A percentile compares a stretch with the other conserved stretches of the same genome.
These are phyloP conservation scores for Hepsetus odoe DNA, from an alignment of 2,113 vertebrate species.

Conservation along the genomic window DNA sequence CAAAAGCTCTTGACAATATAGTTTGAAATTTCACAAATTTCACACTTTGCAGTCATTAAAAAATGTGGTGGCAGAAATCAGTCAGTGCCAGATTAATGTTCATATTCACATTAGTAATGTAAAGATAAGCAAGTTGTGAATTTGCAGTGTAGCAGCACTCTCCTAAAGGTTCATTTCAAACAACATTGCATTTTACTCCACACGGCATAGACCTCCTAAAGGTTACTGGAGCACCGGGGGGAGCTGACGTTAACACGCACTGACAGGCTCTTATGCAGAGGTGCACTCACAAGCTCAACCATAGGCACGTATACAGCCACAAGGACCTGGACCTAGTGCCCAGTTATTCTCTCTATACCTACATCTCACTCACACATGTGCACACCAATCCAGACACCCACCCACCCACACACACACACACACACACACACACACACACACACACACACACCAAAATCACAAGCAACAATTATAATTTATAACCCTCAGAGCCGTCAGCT, in stretches of 20 bases:
- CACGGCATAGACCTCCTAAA: not conserved
- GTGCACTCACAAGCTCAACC: conserved; percentile 39
- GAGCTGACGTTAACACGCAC: conserved; percentile 45
- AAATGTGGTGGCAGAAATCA: no score
- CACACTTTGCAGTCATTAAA: no score
- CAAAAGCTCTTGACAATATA: no score
- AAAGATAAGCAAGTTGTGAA: not conserved
- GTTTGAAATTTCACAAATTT: no score
- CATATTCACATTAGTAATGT: not conserved
- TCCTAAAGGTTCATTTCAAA: not conserved
- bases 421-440: conserved; percentile 37
- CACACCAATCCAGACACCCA: not conserved
- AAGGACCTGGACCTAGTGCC: conserved; percentile 6
- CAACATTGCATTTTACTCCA: not conserved
- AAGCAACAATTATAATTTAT: not conserved
- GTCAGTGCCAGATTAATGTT: no score
- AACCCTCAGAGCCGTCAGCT: not conserved
- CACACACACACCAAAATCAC: conserved; percentile 26
- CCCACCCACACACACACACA: conserved; percentile 23
- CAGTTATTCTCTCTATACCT: not conserved
- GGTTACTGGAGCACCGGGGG: conserved; percentile 30
- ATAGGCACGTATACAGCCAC: conserved; percentile 40
- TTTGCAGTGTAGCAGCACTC: not conserved
- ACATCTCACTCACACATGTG: not conserved
- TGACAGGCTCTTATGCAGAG: conserved; percentile 58